These are phyloP conservation scores for Agrochola circellaris DNA, from an alignment of 2,888 invertebrate species.

Conservation along the genomic window DNA sequence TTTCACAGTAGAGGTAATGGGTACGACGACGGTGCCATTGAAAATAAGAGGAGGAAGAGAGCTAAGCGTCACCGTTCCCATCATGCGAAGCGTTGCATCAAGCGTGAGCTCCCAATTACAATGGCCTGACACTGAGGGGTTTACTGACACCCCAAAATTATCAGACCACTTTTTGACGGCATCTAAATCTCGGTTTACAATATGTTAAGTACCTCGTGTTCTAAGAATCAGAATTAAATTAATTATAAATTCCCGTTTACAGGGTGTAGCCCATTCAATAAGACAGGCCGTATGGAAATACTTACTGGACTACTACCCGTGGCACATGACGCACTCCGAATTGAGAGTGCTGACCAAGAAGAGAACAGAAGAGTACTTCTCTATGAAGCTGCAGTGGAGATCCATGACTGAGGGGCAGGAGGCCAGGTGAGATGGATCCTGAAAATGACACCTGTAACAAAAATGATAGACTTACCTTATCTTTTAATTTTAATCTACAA, in stretches of 20 bases:
- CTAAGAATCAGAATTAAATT: no score
- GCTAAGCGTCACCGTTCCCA: background rate
- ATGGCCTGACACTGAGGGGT: no score
- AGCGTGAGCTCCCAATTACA: no score
- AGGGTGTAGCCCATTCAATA: conserved; percentile 94
- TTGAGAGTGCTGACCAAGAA: conserved; percentile 93
- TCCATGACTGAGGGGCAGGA: conserved; percentile 97
- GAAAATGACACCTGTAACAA: background rate
- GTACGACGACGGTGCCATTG: background rate
- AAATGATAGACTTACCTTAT: background rate
- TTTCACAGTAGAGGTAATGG: background rate
- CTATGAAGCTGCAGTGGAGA: conserved; percentile 99
- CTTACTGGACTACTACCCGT: conserved; percentile 96
- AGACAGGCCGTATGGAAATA: conserved; percentile 98
- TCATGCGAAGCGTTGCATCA: no score
- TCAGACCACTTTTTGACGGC: no score
- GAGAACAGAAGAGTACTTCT: conserved; percentile 96
- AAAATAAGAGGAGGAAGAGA: background rate
- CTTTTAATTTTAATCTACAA: background rate
- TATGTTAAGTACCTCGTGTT: no score
- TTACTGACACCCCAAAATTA: no score
- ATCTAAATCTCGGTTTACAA: no score
- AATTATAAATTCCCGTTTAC: no score
- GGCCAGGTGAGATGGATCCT: conserved; percentile 60
- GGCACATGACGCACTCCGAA: conserved; percentile 94